Evolutionary conservation across 1,140 invertebrate species (phyloP).

Genomic region (Cylas formicarius): DNA sequence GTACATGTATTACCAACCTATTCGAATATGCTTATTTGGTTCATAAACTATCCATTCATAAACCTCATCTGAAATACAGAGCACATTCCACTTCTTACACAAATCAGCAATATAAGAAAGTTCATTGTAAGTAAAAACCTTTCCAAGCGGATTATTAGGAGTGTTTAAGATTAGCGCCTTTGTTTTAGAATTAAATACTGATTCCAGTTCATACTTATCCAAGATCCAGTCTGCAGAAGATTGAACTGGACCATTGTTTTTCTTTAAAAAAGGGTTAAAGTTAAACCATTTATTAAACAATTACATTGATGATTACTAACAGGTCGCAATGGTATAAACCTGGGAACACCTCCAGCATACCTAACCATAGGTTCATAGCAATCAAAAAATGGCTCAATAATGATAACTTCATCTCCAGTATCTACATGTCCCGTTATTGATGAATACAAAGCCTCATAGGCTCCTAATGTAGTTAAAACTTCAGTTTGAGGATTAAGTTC

Average conservation of each 20-base stretch:
- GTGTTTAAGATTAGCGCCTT: constrained; percentile 96
- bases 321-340: constrained; percentile 80
- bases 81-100: constrained; percentile 86
- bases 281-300: background rate
- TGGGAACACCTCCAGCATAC: constrained; percentile 77
- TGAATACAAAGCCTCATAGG: constrained; percentile 87
- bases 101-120: constrained; percentile 74
- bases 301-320: constrained; percentile 46
- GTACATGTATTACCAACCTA: constrained; percentile 26
- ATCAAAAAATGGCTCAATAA: constrained; percentile 98
- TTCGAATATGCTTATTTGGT: constrained; percentile 63
- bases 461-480: constrained; percentile 82
- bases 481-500: constrained; percentile 56
- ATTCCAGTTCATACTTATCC: constrained; percentile 73
- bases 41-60: constrained; percentile 96
- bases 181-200: constrained; percentile 82
- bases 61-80: constrained; percentile 94
- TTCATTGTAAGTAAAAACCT: constrained; percentile 71
- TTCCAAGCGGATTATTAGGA: constrained; percentile 92
- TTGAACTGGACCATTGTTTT: constrained; percentile 9
- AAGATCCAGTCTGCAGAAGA: constrained; percentile 83
- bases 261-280: constrained; percentile 20
- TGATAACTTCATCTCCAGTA: constrained; percentile 70
- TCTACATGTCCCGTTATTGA: constrained; percentile 75
- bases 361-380: constrained; percentile 94